Percentiles rank a stretch among this genome's conserved stretches.
phyloP scores from a whole-genome alignment of 2,797 vertebrate genomes.

The Danio kyathit region DNA sequence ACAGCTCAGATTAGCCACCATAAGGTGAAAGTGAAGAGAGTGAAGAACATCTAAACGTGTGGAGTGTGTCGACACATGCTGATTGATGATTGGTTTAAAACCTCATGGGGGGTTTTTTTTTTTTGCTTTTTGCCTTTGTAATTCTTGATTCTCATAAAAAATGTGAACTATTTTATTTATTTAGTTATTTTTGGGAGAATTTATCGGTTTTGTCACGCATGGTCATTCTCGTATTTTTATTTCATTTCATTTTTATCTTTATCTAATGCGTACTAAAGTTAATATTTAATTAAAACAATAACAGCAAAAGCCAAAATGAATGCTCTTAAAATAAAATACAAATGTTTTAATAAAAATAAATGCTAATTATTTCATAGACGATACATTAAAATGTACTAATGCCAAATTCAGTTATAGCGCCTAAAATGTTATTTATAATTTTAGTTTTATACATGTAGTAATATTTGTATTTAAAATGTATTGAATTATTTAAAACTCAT shows the following conservation, averaged over 20 bases:
- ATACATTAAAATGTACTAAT: neutral
- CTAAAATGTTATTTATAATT: neutral
- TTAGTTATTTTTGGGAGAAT: neutral
- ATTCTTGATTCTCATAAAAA: neutral
- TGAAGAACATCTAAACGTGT: conserved; percentile 52
- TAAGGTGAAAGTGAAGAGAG: conserved; percentile 49
- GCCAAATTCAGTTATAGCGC: neutral
- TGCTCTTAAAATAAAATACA: neutral
- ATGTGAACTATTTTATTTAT: neutral
- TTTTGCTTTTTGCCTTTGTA: neutral
- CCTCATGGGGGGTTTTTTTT: neutral
- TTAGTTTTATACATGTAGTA: neutral
- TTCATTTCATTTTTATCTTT: neutral
- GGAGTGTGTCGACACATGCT: conserved; percentile 44
- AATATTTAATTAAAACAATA: neutral
- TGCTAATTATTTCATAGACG: neutral
- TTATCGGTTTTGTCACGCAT: too few species aligned
- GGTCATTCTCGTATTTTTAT: neutral
- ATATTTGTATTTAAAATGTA: neutral
- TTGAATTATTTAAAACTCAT: too few species aligned
- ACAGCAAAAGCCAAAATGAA: neutral
- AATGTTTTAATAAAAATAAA: too few species aligned
- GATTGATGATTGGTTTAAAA: conserved; percentile 22
- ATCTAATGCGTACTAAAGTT: neutral
- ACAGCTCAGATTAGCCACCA: conserved; percentile 42